Percentiles rank a stretch among this genome's conserved stretches.
phyloP scores from a whole-genome alignment of 2,113 vertebrate species.

The Malurus melanocephalus region DNA sequence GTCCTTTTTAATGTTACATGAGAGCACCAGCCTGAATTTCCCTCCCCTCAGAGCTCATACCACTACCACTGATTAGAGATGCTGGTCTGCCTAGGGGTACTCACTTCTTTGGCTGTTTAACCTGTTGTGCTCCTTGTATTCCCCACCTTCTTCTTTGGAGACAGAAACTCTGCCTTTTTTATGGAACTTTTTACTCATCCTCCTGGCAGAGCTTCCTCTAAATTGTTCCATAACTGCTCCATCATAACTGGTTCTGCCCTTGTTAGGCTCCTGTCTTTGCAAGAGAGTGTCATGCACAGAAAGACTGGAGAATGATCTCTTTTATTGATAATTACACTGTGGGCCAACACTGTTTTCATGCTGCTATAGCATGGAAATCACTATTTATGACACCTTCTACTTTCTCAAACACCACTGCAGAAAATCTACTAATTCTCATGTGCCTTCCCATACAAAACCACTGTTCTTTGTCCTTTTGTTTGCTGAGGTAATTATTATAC shows the following conservation, averaged over 20 bases:
- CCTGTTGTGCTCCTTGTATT: constrained; percentile 50
- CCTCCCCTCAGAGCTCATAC: constrained; percentile 61
- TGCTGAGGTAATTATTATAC: background rate
- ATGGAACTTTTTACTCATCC: background rate
- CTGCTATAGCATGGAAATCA: background rate
- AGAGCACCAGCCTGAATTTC: constrained; percentile 63
- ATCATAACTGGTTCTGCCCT: background rate
- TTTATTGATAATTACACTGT: background rate
- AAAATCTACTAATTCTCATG: background rate
- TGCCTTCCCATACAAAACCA: background rate
- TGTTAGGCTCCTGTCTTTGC: background rate
- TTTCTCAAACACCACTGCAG: background rate
- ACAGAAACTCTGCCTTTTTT: background rate
- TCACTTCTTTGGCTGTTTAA: constrained; percentile 51
- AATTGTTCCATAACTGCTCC: background rate
- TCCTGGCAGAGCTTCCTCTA: background rate
- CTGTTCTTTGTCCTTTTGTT: background rate
- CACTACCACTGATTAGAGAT: constrained; percentile 59
- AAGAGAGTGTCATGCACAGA: background rate
- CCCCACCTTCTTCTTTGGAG: constrained; percentile 5
- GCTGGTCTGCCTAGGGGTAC: constrained; percentile 51
- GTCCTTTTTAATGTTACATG: constrained; percentile 69
- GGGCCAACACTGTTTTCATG: background rate
- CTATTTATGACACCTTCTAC: background rate
- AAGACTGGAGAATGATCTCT: background rate